Percentiles rank a stretch among this genome's conserved stretches.
Conservation (phyloP, 2,113 vertebrate genomes). For the Apaloderma vittatum region DNA sequence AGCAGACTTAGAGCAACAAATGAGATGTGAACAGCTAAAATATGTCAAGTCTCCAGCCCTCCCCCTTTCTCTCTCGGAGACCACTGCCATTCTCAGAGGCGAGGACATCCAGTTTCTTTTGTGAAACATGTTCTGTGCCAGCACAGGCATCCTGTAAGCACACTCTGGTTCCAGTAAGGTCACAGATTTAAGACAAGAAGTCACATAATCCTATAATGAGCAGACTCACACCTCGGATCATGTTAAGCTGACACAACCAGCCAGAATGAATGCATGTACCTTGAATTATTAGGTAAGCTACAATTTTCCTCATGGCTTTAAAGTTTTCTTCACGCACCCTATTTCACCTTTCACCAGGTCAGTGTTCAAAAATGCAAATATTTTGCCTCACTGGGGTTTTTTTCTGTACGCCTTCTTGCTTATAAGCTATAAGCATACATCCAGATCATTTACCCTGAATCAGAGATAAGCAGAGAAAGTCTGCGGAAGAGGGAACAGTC, state of each 20-base stretch:
- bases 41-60: neutral
- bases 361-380: neutral
- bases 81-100: neutral
- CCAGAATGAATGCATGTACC: neutral
- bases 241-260: neutral
- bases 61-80: neutral
- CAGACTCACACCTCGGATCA: neutral
- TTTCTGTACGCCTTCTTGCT: neutral
- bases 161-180: neutral
- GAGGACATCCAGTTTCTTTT: neutral
- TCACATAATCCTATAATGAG: neutral
- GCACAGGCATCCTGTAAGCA: neutral
- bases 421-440: neutral
- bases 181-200: neutral
- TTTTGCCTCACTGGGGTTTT: neutral
- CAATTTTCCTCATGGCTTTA: neutral
- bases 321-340: neutral
- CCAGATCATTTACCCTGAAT: neutral
- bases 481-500: neutral
- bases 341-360: neutral
- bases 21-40: neutral
- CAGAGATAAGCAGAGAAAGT: neutral
- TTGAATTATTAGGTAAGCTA: neutral
- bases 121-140: neutral
- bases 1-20: neutral